A percentile compares a stretch with the other conserved stretches of the same genome.
These are phyloP conservation scores for Bugulina stolonifera DNA, from an alignment of 2,888 invertebrate genomes.

Conservation along the genomic window DNA sequence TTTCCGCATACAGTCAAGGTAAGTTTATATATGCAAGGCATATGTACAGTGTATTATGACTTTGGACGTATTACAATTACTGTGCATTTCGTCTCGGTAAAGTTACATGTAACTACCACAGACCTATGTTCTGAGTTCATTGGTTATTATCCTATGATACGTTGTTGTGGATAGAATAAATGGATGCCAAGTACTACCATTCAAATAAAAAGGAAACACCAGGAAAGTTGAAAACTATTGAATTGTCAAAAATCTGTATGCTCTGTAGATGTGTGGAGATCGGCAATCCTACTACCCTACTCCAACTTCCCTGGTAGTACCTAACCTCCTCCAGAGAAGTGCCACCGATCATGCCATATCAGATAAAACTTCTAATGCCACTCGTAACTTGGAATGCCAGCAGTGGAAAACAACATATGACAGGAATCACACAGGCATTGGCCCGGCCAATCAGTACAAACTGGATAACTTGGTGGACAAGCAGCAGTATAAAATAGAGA, in stretches of 20 bases:
- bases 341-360: conserved; percentile 33
- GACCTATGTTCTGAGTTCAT: too few species aligned
- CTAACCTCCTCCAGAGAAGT: conserved; percentile 40
- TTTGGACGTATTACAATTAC: too few species aligned
- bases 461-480: conserved; percentile 47
- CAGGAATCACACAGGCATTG: conserved; percentile 43
- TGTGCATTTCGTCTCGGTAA: too few species aligned
- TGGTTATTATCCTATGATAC: too few species aligned
- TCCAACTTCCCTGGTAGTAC: conserved; percentile 41
- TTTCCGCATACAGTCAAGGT: conserved; percentile 38
- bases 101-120: too few species aligned
- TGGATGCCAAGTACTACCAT: too few species aligned
- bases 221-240: too few species aligned
- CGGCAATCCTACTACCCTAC: conserved; percentile 38
- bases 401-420: conserved; percentile 48
- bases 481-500: conserved; percentile 27
- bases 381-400: conserved; percentile 44
- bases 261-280: not conserved
- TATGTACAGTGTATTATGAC: too few species aligned
- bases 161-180: too few species aligned
- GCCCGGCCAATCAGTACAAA: conserved; percentile 41
- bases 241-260: not conserved
- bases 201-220: too few species aligned
- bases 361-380: conserved; percentile 38
- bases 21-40: too few species aligned